Evolutionary conservation across 2,797 vertebrate genomes (phyloP), one percentile per base, ranked within the genome.

Genomic region (Spinibarbus caldwelli): DNA sequence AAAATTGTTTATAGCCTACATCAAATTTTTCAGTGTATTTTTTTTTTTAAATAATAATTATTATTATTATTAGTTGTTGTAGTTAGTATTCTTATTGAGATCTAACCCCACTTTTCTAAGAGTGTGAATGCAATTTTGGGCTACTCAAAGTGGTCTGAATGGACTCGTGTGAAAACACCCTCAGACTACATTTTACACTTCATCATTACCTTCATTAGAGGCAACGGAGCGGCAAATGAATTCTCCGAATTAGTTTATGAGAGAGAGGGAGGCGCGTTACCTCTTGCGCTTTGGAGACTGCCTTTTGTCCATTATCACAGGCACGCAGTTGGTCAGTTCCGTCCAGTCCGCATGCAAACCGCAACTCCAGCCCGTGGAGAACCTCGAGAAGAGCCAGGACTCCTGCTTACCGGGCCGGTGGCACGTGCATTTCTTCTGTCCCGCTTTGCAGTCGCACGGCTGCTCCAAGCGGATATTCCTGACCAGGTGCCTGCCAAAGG

Each of bases 291-390:
- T 97, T 90, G 96, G 95, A 80, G 95, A 93, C 88, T 96, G 95
- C 88, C 96, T 96, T 91, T 97, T 97, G 89, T 97, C 96, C 97
- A 99, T 98, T 85, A 99, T 94, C 86, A 96, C 95, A 9, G 97
- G 98, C 21, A 99, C 97, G 87, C 98, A 99, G 96, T 97, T 99
- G 89, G 97, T 98, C 64, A 99, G 97, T 92, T 99, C 98, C 82
- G 98, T 99, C 98, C 98, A 99, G 96, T 99, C 98, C 8, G 98
- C 98, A 77, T 98, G 98, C 94, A 99, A 94, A 76, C 98, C 98
- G 94, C 98, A 99, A 94, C 97, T 99, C 98, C 97, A 99, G 94
- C 98, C 98, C 0, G 98, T 99, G 68, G 97, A 99, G 94, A 99
- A 99, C 86, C 98, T 95, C 23, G 98, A 99, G 94, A 98, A 99